Percentiles rank a stretch among this genome's conserved stretches.
Conservation (phyloP, 2,113 vertebrate species). For the Deroptyus accipitrinus region DNA sequence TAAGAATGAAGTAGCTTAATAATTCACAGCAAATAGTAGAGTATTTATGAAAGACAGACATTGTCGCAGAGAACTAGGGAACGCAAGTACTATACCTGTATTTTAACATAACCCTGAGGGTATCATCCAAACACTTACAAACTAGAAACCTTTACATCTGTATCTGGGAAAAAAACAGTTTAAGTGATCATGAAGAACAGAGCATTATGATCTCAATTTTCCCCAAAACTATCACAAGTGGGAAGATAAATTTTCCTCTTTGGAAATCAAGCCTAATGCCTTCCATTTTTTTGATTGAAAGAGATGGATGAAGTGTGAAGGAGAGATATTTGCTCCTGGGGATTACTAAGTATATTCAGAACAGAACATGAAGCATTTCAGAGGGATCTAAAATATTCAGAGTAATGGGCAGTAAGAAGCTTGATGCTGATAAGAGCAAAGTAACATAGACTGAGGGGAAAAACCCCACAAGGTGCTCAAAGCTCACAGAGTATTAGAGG, state of each 20-base stretch:
- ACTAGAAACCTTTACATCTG: background rate
- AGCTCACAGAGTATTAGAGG: background rate
- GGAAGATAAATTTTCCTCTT: background rate
- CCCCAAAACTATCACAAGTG: background rate
- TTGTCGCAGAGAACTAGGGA: background rate
- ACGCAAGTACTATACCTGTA: background rate
- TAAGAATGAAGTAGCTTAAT: background rate
- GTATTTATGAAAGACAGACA: background rate
- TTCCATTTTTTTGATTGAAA: background rate
- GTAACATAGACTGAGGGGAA: background rate
- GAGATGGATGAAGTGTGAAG: background rate
- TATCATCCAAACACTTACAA: background rate
- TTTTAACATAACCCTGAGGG: background rate
- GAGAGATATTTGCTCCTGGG: background rate
- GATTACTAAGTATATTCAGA: background rate
- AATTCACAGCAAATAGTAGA: background rate
- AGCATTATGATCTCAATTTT: background rate
- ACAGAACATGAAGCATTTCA: background rate
- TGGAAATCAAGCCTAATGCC: background rate
- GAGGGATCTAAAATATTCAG: background rate
- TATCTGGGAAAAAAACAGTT: background rate
- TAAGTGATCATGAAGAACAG: background rate
- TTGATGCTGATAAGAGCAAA: background rate
- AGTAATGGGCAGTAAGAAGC: background rate
- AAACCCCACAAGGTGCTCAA: background rate